phyloP scores from a whole-genome alignment of 92 coral and sea anemone genomes.

The Palythoa caribaeorum region DNA sequence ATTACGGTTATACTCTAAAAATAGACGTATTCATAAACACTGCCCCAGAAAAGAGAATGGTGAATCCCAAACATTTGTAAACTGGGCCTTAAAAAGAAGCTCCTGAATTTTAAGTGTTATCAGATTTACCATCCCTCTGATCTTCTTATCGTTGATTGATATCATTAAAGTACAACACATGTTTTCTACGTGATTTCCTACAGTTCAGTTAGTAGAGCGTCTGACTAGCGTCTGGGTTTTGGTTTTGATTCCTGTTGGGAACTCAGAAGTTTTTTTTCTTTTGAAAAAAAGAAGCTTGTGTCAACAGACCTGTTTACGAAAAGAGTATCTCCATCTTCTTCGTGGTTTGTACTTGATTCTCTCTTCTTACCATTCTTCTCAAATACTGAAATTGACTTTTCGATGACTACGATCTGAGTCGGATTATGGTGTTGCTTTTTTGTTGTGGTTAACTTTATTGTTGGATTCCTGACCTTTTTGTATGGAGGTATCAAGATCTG shows the following conservation, averaged over 20 bases:
- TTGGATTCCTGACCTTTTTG: conserved; percentile 18
- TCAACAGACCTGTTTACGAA: too few relatives aligned
- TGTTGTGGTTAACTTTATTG: not conserved
- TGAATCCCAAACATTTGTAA: conserved; percentile 42
- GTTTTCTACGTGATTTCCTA: too few relatives aligned
- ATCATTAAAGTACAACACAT: conserved; percentile 71
- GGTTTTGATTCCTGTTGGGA: too few relatives aligned
- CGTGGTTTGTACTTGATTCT: conserved; percentile 6
- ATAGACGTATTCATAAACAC: not conserved
- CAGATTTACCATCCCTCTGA: conserved; percentile 64
- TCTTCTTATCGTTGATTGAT: conserved; percentile 55
- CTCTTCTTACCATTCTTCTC: conserved; percentile 57
- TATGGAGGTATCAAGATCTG: not conserved
- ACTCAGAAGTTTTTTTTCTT: too few relatives aligned
- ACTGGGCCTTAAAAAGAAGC: conserved; percentile 73
- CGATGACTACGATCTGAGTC: conserved; percentile 53
- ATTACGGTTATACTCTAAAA: not conserved
- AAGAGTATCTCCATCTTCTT: conserved; percentile 63
- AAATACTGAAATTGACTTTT: conserved; percentile 46
- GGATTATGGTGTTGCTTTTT: conserved; percentile 11
- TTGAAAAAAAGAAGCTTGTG: too few relatives aligned
- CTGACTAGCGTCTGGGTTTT: too few relatives aligned
- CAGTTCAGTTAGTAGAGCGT: too few relatives aligned
- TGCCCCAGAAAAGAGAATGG: conserved; percentile 38
- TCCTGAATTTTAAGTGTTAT: conserved; percentile 71